A percentile compares a stretch with the other conserved stretches of the same genome.
Conservation (phyloP, 2,797 vertebrate species). For the Spatula clypeata region DNA sequence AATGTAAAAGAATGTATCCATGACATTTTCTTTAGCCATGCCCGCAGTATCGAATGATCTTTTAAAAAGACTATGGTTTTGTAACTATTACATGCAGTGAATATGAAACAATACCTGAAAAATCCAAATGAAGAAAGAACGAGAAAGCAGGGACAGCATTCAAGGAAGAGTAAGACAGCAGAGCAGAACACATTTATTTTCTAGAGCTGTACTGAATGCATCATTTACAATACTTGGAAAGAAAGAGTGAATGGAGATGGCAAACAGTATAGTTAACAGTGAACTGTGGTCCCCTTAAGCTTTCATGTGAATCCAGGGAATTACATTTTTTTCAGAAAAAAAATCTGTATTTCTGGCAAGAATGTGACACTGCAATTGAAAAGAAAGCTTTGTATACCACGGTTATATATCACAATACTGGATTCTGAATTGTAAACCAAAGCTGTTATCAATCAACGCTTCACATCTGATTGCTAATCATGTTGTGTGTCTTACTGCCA, state of each 20-base stretch:
- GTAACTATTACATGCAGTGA: neutral
- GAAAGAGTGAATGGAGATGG: neutral
- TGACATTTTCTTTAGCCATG: neutral
- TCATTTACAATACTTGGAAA: neutral
- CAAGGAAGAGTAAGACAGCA: neutral
- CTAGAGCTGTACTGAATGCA: neutral
- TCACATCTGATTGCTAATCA: neutral
- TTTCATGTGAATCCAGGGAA: conserved; percentile 16
- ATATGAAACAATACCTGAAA: neutral
- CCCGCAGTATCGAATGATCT: neutral
- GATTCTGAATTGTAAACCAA: neutral
- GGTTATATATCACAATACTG: neutral
- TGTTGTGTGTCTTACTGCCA: neutral
- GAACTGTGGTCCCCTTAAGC: neutral
- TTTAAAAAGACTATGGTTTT: neutral
- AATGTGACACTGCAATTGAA: neutral
- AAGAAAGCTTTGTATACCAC: neutral
- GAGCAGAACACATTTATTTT: accelerated
- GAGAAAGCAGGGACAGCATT: neutral
- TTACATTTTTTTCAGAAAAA: conserved; percentile 16
- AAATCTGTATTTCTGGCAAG: conserved; percentile 6
- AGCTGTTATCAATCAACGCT: conserved; percentile 2
- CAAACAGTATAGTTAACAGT: neutral
- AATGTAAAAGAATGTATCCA: neutral
- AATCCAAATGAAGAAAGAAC: neutral